Conservation (phyloP, 2,888 invertebrate species). For the Ceriagrion tenellum region DNA sequence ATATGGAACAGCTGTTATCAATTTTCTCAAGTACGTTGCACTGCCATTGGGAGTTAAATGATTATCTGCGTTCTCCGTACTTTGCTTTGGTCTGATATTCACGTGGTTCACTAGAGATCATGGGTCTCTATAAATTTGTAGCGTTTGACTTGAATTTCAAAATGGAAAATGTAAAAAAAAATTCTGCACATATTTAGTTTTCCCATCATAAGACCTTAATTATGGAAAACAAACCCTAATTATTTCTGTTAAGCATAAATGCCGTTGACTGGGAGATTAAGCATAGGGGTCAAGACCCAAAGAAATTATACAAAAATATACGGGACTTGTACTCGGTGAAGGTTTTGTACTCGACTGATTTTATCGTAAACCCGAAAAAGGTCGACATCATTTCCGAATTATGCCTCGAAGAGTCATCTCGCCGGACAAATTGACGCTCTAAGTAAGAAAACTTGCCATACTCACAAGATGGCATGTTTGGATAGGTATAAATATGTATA, state of each 20-base stretch:
- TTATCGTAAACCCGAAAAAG: not conserved
- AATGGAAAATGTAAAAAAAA: not conserved
- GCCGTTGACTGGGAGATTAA: not conserved
- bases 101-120: not conserved
- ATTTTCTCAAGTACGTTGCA: not conserved
- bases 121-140: not conserved
- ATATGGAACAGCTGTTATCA: conserved; percentile 44
- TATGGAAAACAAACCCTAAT: not conserved
- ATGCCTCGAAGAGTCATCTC: not conserved
- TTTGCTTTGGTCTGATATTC: not conserved
- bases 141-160: not conserved
- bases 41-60: not conserved
- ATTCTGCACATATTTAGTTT: not conserved
- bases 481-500: not conserved
- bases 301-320: not conserved
- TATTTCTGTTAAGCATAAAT: not conserved
- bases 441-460: not conserved
- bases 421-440: not conserved
- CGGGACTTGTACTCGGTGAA: not conserved
- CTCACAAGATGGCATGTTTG: not conserved
- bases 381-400: not conserved
- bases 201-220: not conserved
- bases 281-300: not conserved
- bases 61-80: not conserved
- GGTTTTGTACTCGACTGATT: not conserved